Conservation (phyloP, 1,140 invertebrate species). For the roundworm (Caenorhabditis elegans) region WBcel235 BX284604.4:9983001-9983500, state of each 20-base stretch:
- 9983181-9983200: neutral
- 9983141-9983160: neutral
- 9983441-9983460: slow-evolving; percentile 51
- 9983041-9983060: slow-evolving; percentile 26
- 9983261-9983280: neutral
- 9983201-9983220: neutral
- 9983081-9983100: slow-evolving; percentile 29
- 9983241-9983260: neutral
- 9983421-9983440: slow-evolving; percentile 44
- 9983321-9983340: neutral
- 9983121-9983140: neutral
- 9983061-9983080: slow-evolving; percentile 27
- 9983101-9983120: slow-evolving; percentile 15
- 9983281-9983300: neutral
- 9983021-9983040: neutral
- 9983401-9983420: slow-evolving; percentile 52
- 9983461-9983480: slow-evolving; percentile 44
- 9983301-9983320: neutral
- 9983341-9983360: neutral
- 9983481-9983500: slow-evolving; percentile 32
- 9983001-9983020: neutral
- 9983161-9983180: neutral
- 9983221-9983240: neutral
- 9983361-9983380: neutral
- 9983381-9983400: slow-evolving; percentile 7